Conservation (phyloP, 2,113 vertebrate species). For the Percina caprodes region DNA sequence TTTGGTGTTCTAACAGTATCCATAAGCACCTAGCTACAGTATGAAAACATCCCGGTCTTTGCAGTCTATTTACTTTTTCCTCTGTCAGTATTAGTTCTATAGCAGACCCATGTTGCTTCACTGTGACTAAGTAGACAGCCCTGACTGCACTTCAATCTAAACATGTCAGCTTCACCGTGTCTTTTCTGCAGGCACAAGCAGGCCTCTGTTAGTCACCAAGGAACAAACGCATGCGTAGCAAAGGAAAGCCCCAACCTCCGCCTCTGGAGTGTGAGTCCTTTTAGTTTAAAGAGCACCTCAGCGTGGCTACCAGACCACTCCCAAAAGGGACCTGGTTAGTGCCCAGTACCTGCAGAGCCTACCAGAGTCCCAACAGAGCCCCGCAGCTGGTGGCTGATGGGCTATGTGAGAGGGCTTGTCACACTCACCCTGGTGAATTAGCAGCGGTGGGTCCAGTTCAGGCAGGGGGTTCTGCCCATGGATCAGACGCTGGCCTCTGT, state of each 20-base stretch:
- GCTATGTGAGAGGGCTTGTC: slow-evolving; percentile 54
- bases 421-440: slow-evolving; percentile 61
- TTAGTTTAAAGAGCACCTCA: slow-evolving; percentile 62
- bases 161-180: slow-evolving; percentile 65
- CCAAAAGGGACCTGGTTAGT: slow-evolving; percentile 54
- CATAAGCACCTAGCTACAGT: slow-evolving; percentile 58
- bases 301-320: slow-evolving; percentile 47
- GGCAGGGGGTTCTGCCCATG: slow-evolving; percentile 53
- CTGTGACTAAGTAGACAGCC: slow-evolving; percentile 61
- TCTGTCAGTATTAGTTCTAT: slow-evolving; percentile 64
- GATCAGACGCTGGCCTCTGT: slow-evolving; percentile 64
- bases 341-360: slow-evolving; percentile 57
- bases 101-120: slow-evolving; percentile 56
- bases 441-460: slow-evolving; percentile 61
- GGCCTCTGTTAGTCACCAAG: slow-evolving; percentile 71
- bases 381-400: slow-evolving; percentile 57
- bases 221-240: slow-evolving; percentile 66
- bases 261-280: slow-evolving; percentile 47
- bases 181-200: slow-evolving; percentile 68
- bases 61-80: slow-evolving; percentile 49
- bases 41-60: slow-evolving; percentile 68
- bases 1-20: slow-evolving; percentile 59
- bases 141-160: slow-evolving; percentile 74
- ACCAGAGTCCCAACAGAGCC: slow-evolving; percentile 43
- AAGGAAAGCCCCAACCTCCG: slow-evolving; percentile 57